Percentiles rank a stretch among this genome's conserved stretches.
Conservation (phyloP, 2,797 vertebrate species). For the Trachops cirrhosus region DNA sequence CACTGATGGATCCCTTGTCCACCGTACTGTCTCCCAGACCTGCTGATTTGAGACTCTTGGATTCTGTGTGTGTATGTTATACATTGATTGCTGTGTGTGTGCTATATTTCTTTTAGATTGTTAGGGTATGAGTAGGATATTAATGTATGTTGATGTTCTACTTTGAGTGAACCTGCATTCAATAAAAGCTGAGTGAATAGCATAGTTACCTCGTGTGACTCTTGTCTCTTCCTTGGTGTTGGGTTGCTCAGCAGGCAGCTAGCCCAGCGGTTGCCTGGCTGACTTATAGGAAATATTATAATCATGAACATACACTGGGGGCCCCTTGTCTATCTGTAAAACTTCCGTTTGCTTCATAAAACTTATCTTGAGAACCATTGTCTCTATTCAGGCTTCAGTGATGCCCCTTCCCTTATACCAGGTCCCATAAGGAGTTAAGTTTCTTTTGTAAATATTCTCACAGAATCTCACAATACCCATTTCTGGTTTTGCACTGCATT, state of each 20-base stretch:
- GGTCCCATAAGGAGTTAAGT: neutral
- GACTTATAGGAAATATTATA: neutral
- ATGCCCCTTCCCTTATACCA: neutral
- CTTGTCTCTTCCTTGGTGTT: neutral
- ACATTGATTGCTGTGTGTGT: neutral
- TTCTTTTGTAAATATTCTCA: neutral
- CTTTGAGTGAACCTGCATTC: neutral
- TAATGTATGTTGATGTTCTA: neutral
- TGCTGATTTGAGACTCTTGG: neutral
- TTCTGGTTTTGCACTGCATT: neutral
- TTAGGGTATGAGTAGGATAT: neutral
- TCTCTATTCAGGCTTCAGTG: neutral
- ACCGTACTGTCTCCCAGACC: too few relatives aligned
- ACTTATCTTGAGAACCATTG: neutral
- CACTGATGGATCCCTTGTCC: too few relatives aligned
- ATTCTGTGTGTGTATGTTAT: neutral
- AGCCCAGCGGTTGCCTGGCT: neutral
- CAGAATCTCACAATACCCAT: neutral
- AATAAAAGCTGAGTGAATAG: neutral
- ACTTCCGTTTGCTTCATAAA: neutral
- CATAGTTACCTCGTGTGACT: neutral
- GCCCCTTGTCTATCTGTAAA: neutral
- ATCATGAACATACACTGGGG: neutral
- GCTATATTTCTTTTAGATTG: neutral
- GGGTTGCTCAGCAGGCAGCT: neutral